Base-by-base conservation (phyloP, 2,113 vertebrate genomes). In the Salvator merianae region DNA sequence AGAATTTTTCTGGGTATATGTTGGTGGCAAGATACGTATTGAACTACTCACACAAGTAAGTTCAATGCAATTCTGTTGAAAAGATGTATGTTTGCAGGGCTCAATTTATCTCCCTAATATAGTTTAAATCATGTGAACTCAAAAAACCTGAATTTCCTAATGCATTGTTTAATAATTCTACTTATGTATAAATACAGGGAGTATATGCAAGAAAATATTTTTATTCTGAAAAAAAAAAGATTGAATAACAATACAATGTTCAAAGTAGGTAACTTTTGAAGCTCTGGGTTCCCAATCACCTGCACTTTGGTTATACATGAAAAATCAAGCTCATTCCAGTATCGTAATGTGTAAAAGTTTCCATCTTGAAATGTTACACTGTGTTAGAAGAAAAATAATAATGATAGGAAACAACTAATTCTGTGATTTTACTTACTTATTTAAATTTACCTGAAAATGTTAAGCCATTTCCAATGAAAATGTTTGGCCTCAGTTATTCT, bases 351-450 rank as follows among this genome's bases (percentile, higher is more conserved):
- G 93, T 93, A 88, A 89, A 96, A 94, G 90, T 95, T 94, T 92
- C 92, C 90, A 86, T 87, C 84, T 93, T 90, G 92, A 95, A 96
- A 94, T 88, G 94, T 94, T 95, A 93, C 95, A 95, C 90, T 81
- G 91, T 89, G 92, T 94, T 95, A 93, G 94, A 95, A 93, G 81
- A 89, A 94, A 75, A 93, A 95, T 95, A 95, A 96, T 96, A 94
- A 94, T 93, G 94, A 94, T 93, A 94, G 94, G 94, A 93, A 93
- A 96, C 96, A 95, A 87, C 87, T 91, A 93, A 96, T 95, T 91
- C 94, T 93, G 94, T 94, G 95, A 95, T 94, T 92, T 93, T 40
- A 59, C 38, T 94, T 92, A 92, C 63, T 92, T 93, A 59, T 91
- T 92, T 79, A 73, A 93, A 91, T 95, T 79, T 87, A 93, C 91